Evolutionary conservation across 2,888 invertebrate species (phyloP).

Genomic region (Cataglyphis livida): DNA sequence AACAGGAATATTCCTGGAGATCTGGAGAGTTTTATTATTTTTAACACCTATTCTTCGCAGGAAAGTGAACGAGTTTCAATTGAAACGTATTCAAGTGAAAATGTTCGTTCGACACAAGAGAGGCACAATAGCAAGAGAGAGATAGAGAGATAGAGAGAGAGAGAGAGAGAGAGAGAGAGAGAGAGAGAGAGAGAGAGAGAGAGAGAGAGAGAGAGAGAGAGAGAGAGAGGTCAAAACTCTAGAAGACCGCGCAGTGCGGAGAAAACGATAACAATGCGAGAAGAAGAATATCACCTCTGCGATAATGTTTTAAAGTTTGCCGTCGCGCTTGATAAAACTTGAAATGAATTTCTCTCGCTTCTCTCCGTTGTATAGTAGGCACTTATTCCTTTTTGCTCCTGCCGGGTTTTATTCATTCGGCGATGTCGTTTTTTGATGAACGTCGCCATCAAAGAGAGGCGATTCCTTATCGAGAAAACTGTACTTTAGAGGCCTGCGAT

Average conservation of each 20-base stretch:
- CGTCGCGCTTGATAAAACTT: constrained; percentile 35
- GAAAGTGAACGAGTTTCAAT: neutral
- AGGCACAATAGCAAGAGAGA: neutral
- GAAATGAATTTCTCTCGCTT: constrained; percentile 18
- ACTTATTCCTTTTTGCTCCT: constrained; percentile 53
- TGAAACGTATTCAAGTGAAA: constrained; percentile 22
- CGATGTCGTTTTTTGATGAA: constrained; percentile 45
- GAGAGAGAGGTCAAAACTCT: constrained; percentile 4
- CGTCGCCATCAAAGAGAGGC: constrained; percentile 23
- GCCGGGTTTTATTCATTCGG: constrained; percentile 27
- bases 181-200: neutral
- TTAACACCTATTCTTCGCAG: constrained; percentile 3
- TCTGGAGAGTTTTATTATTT: neutral
- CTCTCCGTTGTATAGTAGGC: constrained; percentile 15
- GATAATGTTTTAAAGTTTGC: constrained; percentile 34
- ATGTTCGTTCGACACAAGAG: neutral
- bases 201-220: too few species aligned
- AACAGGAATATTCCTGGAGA: neutral
- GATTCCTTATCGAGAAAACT: constrained; percentile 25
- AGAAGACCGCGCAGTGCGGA: neutral
- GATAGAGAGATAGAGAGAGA: neutral
- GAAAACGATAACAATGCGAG: constrained; percentile 39
- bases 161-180: neutral
- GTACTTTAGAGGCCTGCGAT: constrained; percentile 2
- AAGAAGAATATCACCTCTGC: constrained; percentile 26